Percentiles rank a stretch among this genome's conserved stretches.
Conservation (phyloP, 2,113 vertebrate species). For the Phyllostomus discolor region DNA sequence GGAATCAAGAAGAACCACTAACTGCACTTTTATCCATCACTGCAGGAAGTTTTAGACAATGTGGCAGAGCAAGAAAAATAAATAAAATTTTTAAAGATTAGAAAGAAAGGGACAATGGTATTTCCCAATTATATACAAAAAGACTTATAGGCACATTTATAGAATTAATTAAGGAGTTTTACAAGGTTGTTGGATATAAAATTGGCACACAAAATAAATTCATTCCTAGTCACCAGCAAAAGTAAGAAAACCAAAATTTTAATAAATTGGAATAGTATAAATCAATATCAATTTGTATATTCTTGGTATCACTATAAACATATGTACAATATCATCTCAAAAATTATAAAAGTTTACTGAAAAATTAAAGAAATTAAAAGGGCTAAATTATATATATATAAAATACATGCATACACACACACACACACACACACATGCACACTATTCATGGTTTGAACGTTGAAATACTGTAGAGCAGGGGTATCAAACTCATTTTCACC, state of each 20-base stretch:
- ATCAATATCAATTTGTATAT: not conserved
- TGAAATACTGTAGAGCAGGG: not conserved
- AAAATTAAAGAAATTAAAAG: not conserved
- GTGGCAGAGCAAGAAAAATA: not conserved
- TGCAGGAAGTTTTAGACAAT: not conserved
- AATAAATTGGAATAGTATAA: not conserved
- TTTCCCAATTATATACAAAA: not conserved
- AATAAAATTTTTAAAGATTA: not conserved
- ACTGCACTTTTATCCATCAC: not conserved
- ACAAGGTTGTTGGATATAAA: not conserved
- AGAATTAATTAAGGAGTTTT: not conserved
- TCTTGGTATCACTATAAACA: not conserved
- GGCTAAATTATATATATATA: too few relatives aligned
- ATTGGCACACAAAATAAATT: not conserved
- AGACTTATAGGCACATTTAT: not conserved
- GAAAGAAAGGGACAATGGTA: not conserved
- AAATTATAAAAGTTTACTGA: not conserved
- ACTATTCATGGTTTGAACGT: not conserved
- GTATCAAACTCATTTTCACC: too few relatives aligned
- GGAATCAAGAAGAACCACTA: not conserved
- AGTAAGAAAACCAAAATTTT: not conserved
- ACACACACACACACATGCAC: too few relatives aligned
- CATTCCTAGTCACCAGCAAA: not conserved
- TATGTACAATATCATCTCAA: not conserved
- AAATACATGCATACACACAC: too few relatives aligned